Evolutionary conservation across 2,113 vertebrate genomes (phyloP).

Genomic region (Romanogobio albipinnatus): DNA sequence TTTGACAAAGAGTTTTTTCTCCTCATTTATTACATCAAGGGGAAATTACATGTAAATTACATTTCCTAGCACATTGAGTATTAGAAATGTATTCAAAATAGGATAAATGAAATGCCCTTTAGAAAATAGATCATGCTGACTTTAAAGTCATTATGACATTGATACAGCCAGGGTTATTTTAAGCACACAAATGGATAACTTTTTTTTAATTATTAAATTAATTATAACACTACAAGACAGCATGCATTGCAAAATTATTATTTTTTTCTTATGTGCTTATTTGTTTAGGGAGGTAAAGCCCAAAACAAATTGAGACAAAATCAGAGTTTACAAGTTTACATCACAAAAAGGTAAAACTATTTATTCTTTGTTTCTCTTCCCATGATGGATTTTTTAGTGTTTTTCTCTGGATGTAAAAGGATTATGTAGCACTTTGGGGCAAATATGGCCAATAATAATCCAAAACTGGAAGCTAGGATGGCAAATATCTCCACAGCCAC

Average conservation of each 20-base stretch:
- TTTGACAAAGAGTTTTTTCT: too few species aligned
- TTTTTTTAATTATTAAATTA: not conserved
- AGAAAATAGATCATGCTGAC: too few species aligned
- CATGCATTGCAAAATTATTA: not conserved
- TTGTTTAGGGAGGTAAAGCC: not conserved
- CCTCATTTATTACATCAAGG: too few species aligned
- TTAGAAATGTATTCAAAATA: too few species aligned
- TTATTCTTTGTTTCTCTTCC: not conserved
- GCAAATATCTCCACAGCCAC: conserved; percentile 73
- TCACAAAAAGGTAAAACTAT: not conserved
- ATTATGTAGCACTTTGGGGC: conserved; percentile 55
- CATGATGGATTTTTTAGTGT: conserved; percentile 42
- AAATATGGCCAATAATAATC: conserved; percentile 52
- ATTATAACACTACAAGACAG: not conserved
- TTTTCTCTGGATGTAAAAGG: conserved; percentile 49
- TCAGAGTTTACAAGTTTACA: not conserved
- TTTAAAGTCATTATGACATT: too few species aligned
- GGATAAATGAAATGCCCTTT: too few species aligned
- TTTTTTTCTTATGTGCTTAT: not conserved
- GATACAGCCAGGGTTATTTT: too few species aligned
- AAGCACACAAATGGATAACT: not conserved
- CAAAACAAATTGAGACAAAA: not conserved
- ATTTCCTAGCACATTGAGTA: too few species aligned
- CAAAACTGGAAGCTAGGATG: conserved; percentile 56
- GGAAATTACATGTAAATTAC: too few species aligned